A percentile compares a stretch with the other conserved stretches of the same genome.
Evolutionary conservation across 2,113 vertebrate genomes (phyloP).

Genomic region (Pantherophis guttatus): DNA sequence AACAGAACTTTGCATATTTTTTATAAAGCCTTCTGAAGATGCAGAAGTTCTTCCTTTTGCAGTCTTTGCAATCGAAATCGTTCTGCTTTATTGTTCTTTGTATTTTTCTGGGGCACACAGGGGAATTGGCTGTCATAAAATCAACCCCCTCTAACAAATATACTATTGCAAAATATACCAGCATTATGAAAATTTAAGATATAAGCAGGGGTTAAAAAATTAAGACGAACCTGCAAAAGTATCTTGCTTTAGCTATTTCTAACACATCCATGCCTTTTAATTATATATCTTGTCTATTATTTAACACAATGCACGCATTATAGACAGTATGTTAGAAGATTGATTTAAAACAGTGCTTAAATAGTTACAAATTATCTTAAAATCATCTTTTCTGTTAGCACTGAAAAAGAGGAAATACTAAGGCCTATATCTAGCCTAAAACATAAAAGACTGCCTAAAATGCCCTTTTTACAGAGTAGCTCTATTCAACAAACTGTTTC

Average conservation of each 20-base stretch:
- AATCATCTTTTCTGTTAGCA: conserved; percentile 45
- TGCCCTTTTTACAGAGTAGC: conserved; percentile 33
- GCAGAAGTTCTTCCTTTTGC: not conserved
- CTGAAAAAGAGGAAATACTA: conserved; percentile 18
- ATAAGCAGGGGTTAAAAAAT: conserved; percentile 44
- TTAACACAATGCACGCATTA: conserved; percentile 45
- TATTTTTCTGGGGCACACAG: not conserved
- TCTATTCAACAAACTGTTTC: conserved; percentile 56
- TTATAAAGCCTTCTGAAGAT: not conserved
- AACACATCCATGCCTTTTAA: conserved; percentile 23
- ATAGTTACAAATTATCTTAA: conserved; percentile 50
- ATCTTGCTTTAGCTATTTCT: conserved; percentile 33
- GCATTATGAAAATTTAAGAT: not conserved
- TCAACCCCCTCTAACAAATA: not conserved
- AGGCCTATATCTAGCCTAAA: conserved; percentile 58
- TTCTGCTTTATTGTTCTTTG: not conserved
- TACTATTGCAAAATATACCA: not conserved
- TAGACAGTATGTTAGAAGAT: conserved; percentile 35
- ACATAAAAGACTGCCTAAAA: conserved; percentile 57
- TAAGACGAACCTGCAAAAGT: conserved; percentile 52
- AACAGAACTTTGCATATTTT: not conserved
- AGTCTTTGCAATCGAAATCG: not conserved
- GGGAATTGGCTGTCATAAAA: not conserved
- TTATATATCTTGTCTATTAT: conserved; percentile 29
- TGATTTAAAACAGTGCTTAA: conserved; percentile 47